Percentiles rank a stretch among this genome's conserved stretches.
Evolutionary conservation across 2,113 vertebrate genomes (phyloP).

Genomic region (Paedocypris sp.): DNA sequence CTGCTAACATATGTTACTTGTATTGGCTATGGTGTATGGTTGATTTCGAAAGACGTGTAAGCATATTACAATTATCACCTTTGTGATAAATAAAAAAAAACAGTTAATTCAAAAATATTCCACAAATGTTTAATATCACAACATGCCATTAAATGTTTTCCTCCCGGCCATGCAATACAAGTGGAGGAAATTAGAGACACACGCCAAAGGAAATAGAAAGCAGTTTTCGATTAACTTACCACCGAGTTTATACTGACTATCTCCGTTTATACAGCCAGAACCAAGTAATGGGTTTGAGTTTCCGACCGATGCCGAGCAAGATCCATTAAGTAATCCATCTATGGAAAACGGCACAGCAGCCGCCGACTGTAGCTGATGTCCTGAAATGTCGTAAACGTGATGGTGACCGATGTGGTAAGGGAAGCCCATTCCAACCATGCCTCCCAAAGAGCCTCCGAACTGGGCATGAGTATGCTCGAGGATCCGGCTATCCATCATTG

Average conservation of each 20-base stretch:
- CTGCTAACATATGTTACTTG: no score
- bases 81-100: no score
- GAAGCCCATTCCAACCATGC: slow-evolving; percentile 91
- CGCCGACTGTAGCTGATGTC: slow-evolving; percentile 82
- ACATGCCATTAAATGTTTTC: no score
- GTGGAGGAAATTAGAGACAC: no score
- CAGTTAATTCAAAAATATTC: no score
- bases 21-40: no score
- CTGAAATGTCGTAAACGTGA: slow-evolving; percentile 86
- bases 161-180: no score
- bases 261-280: slow-evolving; percentile 69
- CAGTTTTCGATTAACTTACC: slow-evolving; percentile 54
- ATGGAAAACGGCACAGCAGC: slow-evolving; percentile 85
- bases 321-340: slow-evolving; percentile 92
- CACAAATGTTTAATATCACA: no score
- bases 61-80: no score
- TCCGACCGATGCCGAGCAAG: slow-evolving; percentile 84
- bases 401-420: slow-evolving; percentile 83
- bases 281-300: slow-evolving; percentile 72
- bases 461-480: slow-evolving; percentile 94
- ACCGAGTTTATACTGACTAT: slow-evolving; percentile 85
- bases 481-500: slow-evolving; percentile 91
- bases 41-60: no score
- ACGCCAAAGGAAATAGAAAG: background rate
- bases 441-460: slow-evolving; percentile 82